These are phyloP conservation scores for Lycophotia porphyrea DNA, from an alignment of 2,888 invertebrate genomes.

Conservation along the genomic window DNA sequence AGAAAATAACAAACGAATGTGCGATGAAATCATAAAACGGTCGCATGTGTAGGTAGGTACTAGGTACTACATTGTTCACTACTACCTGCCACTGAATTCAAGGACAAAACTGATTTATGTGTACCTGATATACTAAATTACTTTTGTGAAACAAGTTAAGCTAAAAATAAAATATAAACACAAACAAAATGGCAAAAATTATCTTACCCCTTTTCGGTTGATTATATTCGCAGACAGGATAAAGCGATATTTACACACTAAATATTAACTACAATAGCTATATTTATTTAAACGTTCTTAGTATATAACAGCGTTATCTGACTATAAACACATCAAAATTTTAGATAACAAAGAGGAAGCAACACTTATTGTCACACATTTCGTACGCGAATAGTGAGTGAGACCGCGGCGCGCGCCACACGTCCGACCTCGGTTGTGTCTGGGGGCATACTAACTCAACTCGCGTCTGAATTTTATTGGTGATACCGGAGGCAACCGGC, in stretches of 20 bases:
- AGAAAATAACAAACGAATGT: conserved; percentile 76
- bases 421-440: conserved; percentile 79
- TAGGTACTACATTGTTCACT: conserved; percentile 61
- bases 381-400: conserved; percentile 81
- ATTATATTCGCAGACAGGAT: conserved; percentile 68
- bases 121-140: conserved; percentile 19
- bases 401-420: conserved; percentile 76
- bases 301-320: conserved; percentile 63
- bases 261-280: conserved; percentile 52
- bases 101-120: conserved; percentile 61
- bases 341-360: conserved; percentile 87
- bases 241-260: conserved; percentile 66
- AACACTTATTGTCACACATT: conserved; percentile 90
- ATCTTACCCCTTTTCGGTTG: conserved; percentile 74
- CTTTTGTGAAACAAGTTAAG: conserved; percentile 40
- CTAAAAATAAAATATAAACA: conserved; percentile 46
- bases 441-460: conserved; percentile 82
- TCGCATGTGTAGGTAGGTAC: conserved; percentile 71
- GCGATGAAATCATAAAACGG: conserved; percentile 70
- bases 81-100: conserved; percentile 67
- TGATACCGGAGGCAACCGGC: conserved; percentile 71
- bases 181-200: conserved; percentile 45
- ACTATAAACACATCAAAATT: conserved; percentile 80
- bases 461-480: conserved; percentile 71
- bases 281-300: conserved; percentile 58